These are phyloP conservation scores for Limnothrissa miodon DNA, from an alignment of 2,113 vertebrate species.

Conservation along the genomic window DNA sequence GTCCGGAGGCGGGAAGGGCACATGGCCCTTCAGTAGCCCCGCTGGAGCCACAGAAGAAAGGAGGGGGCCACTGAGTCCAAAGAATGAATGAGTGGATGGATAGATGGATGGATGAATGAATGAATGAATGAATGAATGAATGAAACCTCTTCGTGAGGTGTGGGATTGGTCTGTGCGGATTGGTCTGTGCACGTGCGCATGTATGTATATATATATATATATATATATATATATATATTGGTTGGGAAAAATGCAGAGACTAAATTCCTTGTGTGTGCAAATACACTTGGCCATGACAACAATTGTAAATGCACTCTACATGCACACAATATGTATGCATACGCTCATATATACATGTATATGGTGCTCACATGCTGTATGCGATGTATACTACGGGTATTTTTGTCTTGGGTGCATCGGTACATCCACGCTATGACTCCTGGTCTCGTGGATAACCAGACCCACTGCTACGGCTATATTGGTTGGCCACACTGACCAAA, in stretches of 20 bases:
- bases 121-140: neutral
- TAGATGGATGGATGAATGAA: neutral
- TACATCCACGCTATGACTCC: neutral
- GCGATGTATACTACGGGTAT: too few species aligned
- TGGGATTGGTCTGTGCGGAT: too few species aligned
- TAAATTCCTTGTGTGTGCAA: too few species aligned
- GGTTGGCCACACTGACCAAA: neutral
- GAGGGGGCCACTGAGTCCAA: neutral
- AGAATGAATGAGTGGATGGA: too few species aligned
- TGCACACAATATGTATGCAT: neutral
- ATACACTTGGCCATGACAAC: too few species aligned
- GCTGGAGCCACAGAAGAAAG: neutral
- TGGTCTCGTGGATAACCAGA: neutral
- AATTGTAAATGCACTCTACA: too few species aligned
- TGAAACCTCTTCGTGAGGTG: neutral
- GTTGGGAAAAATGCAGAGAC: too few species aligned
- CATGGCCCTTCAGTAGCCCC: conserved; percentile 24
- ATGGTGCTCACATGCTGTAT: too few species aligned
- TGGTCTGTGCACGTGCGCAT: neutral
- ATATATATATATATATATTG: too few species aligned
- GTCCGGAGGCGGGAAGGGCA: conserved; percentile 34
- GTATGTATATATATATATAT: too few species aligned
- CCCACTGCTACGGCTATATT: neutral
- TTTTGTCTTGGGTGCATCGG: neutral
- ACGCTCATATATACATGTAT: too few species aligned